These are phyloP conservation scores for Glyptemys insculpta DNA, from an alignment of 2,797 vertebrate genomes.

Conservation along the genomic window DNA sequence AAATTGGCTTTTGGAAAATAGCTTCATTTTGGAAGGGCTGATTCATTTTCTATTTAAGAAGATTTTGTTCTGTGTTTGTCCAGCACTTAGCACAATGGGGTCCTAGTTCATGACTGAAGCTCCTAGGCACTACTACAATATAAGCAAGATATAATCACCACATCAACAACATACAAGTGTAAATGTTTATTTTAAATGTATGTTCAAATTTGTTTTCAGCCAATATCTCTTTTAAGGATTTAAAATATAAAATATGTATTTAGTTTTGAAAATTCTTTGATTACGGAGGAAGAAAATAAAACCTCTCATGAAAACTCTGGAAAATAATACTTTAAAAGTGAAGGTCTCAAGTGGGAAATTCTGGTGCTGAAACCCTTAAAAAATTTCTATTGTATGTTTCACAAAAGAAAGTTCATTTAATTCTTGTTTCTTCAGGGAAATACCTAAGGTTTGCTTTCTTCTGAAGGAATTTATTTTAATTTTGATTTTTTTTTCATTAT, in stretches of 20 bases:
- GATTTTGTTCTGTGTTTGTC: neutral
- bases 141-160: neutral
- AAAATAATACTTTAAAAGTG: neutral
- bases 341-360: neutral
- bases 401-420: neutral
- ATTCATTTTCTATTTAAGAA: neutral
- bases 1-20: neutral
- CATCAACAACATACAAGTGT: slow-evolving; percentile 2
- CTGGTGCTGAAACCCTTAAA: neutral
- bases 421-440: neutral
- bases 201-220: neutral
- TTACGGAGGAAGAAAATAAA: neutral
- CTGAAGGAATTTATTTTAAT: neutral
- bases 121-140: neutral
- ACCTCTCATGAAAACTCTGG: neutral
- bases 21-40: neutral
- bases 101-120: neutral
- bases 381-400: neutral
- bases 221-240: slow-evolving; percentile 25
- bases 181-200: slow-evolving; percentile 24
- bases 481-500: neutral
- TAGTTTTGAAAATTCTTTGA: neutral
- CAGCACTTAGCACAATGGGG: neutral
- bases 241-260: neutral
- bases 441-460: neutral